phyloP scores from a whole-genome alignment of 1,140 invertebrate species.

The Orussus abietinus region DNA sequence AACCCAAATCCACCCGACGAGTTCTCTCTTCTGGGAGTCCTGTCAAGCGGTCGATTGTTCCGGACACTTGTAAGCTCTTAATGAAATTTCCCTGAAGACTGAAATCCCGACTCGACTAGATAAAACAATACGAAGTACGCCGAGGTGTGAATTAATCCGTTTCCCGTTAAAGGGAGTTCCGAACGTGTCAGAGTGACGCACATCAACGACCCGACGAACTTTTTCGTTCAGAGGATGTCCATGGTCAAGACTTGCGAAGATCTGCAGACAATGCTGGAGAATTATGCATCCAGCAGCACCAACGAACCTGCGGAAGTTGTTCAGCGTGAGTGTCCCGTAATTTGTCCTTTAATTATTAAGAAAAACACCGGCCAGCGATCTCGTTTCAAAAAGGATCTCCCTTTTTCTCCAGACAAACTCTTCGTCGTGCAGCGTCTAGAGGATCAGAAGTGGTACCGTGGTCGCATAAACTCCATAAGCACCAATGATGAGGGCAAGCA shows the following conservation, averaged over 20 bases:
- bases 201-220: conserved; percentile 62
- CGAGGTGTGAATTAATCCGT: too few relatives aligned
- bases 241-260: conserved; percentile 51
- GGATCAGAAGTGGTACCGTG: conserved; percentile 30
- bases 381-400: too few relatives aligned
- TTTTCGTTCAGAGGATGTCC: conserved; percentile 62
- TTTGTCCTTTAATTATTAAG: too few relatives aligned
- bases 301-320: not conserved
- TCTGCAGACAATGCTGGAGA: conserved; percentile 12
- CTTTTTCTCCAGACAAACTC: conserved; percentile 41
- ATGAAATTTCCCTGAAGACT: too few relatives aligned
- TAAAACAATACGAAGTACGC: too few relatives aligned
- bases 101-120: too few relatives aligned
- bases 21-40: not conserved
- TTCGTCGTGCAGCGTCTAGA: conserved; percentile 44
- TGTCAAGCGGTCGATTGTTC: not conserved
- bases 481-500: not conserved
- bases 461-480: conserved; percentile 13
- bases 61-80: too few relatives aligned
- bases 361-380: too few relatives aligned
- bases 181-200: conserved; percentile 59
- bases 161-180: conserved; percentile 38
- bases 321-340: too few relatives aligned
- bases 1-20: too few relatives aligned
- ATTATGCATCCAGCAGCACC: conserved; percentile 2